These are phyloP conservation scores for Mythimna lalbum DNA, from an alignment of 2,888 invertebrate species.

Conservation along the genomic window DNA sequence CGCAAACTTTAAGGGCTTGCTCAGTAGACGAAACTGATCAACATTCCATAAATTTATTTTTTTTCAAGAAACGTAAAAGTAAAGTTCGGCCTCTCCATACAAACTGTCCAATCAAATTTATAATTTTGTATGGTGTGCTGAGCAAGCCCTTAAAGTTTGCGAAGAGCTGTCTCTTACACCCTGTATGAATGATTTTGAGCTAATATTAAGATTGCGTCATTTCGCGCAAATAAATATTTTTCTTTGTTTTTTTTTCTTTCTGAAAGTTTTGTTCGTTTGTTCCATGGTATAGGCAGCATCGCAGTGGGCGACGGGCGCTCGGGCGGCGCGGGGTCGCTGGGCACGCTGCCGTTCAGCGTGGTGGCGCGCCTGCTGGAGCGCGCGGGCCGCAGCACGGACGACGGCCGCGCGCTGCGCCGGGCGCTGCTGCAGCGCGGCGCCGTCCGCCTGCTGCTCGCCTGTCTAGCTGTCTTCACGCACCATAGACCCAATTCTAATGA, in stretches of 20 bases:
- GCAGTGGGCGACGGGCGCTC: conserved; percentile 73
- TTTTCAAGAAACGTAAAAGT: no score
- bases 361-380: conserved; percentile 94
- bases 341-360: conserved; percentile 94
- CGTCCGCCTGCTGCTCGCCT: conserved; percentile 95
- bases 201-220: no score
- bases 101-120: no score
- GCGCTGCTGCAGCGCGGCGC: conserved; percentile 96
- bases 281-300: conserved; percentile 74
- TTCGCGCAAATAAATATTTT: background rate
- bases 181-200: no score
- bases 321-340: conserved; percentile 77
- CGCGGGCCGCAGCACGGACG: conserved; percentile 93
- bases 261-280: no score
- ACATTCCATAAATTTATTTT: no score
- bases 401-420: conserved; percentile 92
- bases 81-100: no score
- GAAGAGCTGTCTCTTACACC: no score
- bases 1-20: no score
- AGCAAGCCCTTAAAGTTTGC: no score
- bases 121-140: no score
- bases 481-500: conserved; percentile 91
- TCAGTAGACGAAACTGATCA: no score
- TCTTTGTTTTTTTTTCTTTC: background rate
- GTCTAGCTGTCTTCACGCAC: conserved; percentile 97